Evolutionary conservation across 2,888 invertebrate genomes (phyloP).

Genomic region (Lithosia quadra): DNA sequence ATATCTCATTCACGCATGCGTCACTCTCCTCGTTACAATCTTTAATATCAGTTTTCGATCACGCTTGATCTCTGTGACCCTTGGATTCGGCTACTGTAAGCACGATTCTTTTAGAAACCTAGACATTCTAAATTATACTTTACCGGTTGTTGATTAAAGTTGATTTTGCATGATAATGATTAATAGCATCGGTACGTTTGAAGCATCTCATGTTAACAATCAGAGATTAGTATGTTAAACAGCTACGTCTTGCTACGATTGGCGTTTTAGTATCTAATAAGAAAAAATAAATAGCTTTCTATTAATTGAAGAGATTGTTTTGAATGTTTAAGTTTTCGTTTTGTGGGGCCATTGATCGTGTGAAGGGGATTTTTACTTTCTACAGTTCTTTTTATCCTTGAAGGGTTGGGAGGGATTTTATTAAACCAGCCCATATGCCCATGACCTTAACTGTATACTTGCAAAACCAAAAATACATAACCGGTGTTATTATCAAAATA

Average conservation of each 20-base stretch:
- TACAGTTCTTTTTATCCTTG: too few relatives aligned
- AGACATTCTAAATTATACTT: slow-evolving; percentile 53
- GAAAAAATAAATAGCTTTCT: slow-evolving; percentile 54
- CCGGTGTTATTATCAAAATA: too few relatives aligned
- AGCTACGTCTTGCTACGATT: slow-evolving; percentile 60
- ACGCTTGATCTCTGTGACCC: slow-evolving; percentile 84
- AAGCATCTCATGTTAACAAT: slow-evolving; percentile 79
- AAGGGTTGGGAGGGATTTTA: too few relatives aligned
- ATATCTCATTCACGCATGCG: slow-evolving; percentile 85
- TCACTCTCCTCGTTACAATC: slow-evolving; percentile 77
- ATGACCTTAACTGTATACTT: too few relatives aligned
- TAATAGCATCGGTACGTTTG: slow-evolving; percentile 64
- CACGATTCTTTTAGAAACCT: slow-evolving; percentile 70
- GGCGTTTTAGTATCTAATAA: slow-evolving; percentile 60
- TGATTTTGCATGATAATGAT: slow-evolving; percentile 32
- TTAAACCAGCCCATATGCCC: too few relatives aligned
- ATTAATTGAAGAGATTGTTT: slow-evolving; percentile 41
- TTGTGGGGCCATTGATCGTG: slow-evolving; percentile 26
- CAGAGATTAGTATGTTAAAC: slow-evolving; percentile 80
- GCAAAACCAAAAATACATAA: too few relatives aligned
- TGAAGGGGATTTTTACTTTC: background rate
- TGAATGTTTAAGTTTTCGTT: slow-evolving; percentile 27
- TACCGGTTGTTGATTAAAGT: slow-evolving; percentile 48
- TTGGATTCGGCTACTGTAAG: slow-evolving; percentile 83
- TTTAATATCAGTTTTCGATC: slow-evolving; percentile 84